A percentile compares a stretch with the other conserved stretches of the same genome.
These are phyloP conservation scores for Gonocerus acuteangulatus DNA, from an alignment of 2,888 invertebrate species.

Conservation along the genomic window DNA sequence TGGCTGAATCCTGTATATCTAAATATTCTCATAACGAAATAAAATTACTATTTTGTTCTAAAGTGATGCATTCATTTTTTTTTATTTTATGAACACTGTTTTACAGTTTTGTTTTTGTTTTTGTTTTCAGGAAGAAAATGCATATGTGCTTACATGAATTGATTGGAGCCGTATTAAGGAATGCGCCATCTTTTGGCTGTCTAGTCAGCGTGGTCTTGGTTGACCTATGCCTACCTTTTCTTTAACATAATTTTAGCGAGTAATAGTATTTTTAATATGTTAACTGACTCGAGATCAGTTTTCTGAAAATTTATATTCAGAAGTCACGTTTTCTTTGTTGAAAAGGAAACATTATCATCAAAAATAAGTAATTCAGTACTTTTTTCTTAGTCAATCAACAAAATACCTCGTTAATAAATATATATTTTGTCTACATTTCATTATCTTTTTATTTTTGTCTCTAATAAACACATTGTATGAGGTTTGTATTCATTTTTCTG, in stretches of 20 bases:
- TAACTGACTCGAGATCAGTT: neutral
- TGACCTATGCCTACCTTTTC: neutral
- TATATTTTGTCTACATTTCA: too few relatives aligned
- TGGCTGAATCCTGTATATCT: too few relatives aligned
- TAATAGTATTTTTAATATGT: neutral
- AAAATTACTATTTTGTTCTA: too few relatives aligned
- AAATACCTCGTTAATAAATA: slow-evolving; percentile 4
- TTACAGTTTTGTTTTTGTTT: too few relatives aligned
- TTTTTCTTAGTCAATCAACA: slow-evolving; percentile 10
- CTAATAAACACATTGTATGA: too few relatives aligned
- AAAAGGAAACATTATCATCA: neutral
- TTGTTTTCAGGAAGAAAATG: slow-evolving; percentile 6
- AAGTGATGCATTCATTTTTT: too few relatives aligned
- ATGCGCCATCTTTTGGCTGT: slow-evolving; percentile 8
- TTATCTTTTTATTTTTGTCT: too few relatives aligned
- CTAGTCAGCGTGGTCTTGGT: slow-evolving; percentile 9
- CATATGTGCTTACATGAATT: neutral
- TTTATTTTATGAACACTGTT: too few relatives aligned
- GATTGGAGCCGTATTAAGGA: neutral
- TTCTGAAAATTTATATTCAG: neutral
- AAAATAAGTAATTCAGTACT: neutral
- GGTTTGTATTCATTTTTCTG: too few relatives aligned
- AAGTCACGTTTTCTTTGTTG: neutral
- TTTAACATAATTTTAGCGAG: neutral
- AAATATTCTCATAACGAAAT: too few relatives aligned